phyloP scores from a whole-genome alignment of 2,113 vertebrate species.

The Todiramphus saurophagus region DNA sequence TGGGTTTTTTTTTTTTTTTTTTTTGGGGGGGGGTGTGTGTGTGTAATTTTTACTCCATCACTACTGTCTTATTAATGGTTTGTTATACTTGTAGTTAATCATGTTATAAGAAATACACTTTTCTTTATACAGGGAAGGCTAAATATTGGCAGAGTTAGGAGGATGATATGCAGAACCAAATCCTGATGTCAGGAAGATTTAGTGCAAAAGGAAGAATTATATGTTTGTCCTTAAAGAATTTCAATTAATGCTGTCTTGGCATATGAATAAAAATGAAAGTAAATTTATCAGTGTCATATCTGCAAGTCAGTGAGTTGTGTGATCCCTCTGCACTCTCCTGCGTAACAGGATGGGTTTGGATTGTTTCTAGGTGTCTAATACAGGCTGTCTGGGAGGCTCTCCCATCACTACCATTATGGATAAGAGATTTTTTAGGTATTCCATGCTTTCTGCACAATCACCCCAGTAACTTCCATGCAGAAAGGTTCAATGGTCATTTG shows the following conservation, averaged over 20 bases:
- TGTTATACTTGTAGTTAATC: background rate
- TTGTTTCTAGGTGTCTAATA: background rate
- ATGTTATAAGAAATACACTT: background rate
- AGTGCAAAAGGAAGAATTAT: background rate
- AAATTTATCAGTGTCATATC: background rate
- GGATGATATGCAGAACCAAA: background rate
- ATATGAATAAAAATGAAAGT: background rate
- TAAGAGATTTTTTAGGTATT: background rate
- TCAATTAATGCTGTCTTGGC: background rate
- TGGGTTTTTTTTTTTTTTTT: too few relatives aligned
- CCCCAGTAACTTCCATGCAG: background rate
- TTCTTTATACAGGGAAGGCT: background rate
- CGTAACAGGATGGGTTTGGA: background rate
- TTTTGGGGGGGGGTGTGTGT: too few relatives aligned
- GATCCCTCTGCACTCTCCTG: background rate
- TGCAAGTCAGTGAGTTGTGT: background rate
- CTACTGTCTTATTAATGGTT: background rate
- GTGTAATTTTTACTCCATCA: background rate
- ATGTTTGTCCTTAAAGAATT: background rate
- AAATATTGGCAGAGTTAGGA: background rate
- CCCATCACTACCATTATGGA: rapidly evolving
- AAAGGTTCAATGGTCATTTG: background rate
- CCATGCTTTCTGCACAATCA: background rate
- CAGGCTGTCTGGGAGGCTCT: background rate
- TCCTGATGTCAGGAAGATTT: background rate